Percentiles rank a stretch among this genome's conserved stretches.
phyloP scores from a whole-genome alignment of 1,140 invertebrate genomes.

The Lasioglossum albipes region DNA sequence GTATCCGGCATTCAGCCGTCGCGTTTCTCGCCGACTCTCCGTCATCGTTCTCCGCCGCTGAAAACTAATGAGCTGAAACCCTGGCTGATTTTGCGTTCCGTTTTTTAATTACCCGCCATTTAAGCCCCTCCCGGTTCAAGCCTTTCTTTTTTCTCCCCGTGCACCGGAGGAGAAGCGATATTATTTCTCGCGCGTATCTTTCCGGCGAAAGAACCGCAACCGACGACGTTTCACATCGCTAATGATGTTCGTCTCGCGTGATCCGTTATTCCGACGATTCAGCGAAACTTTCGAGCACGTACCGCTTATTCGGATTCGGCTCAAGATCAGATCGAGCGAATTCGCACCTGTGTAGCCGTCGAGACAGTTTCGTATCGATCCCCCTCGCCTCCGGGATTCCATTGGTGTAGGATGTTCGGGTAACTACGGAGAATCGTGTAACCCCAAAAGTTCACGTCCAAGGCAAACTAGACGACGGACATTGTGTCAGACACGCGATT shows the following conservation, averaged over 20 bases:
- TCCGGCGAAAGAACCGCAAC: not conserved
- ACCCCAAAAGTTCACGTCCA: not conserved
- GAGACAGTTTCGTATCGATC: not conserved
- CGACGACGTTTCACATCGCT: conserved; percentile 35
- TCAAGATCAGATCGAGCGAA: not conserved
- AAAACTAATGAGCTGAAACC: conserved; percentile 63
- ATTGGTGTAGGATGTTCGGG: not conserved
- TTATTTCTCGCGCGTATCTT: conserved; percentile 23
- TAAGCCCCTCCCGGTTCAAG: conserved; percentile 22
- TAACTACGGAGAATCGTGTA: not conserved
- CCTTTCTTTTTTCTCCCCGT: not conserved
- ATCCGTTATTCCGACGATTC: not conserved
- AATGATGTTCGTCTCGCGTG: conserved; percentile 45
- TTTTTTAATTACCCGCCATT: conserved; percentile 64
- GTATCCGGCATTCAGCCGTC: conserved; percentile 49
- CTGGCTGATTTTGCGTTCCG: conserved; percentile 48
- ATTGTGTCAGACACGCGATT: not conserved
- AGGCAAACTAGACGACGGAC: conserved; percentile 1
- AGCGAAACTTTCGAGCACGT: not conserved
- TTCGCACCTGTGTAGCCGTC: not conserved
- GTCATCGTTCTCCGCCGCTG: conserved; percentile 46
- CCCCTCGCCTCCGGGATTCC: not conserved
- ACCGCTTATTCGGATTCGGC: not conserved
- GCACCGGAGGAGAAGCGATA: conserved; percentile 19
- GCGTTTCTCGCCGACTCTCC: conserved; percentile 36